phyloP scores from a whole-genome alignment of 2,888 invertebrate species.

The Melinopterus prodromus region DNA sequence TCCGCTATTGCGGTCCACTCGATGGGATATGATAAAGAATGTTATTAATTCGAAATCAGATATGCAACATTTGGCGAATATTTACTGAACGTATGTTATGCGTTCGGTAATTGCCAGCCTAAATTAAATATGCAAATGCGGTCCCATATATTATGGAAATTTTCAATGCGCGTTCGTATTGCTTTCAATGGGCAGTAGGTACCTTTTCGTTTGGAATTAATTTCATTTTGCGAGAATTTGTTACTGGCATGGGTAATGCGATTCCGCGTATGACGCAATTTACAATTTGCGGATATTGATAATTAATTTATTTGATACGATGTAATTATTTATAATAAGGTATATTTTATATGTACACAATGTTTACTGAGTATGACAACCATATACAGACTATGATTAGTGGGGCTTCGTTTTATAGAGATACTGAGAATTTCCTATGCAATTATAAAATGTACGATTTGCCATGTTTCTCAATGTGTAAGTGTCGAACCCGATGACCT shows the following conservation, averaged over 20 bases:
- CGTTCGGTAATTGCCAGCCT: constrained; percentile 18
- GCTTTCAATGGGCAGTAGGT: constrained; percentile 6
- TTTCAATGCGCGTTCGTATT: constrained; percentile 7
- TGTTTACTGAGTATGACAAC: too few species aligned
- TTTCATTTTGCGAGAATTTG: constrained; percentile 5
- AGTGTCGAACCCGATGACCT: too few species aligned
- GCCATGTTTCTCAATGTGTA: too few species aligned
- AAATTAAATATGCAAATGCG: constrained; percentile 26
- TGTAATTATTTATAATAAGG: too few species aligned
- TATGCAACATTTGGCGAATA: constrained; percentile 25
- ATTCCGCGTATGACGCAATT: neutral
- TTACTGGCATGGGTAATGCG: neutral
- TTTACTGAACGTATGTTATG: constrained; percentile 24
- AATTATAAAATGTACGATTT: too few species aligned
- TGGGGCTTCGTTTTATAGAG: too few species aligned
- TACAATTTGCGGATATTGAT: neutral
- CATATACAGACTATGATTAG: too few species aligned
- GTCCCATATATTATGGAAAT: constrained; percentile 20
- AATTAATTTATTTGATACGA: neutral
- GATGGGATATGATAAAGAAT: constrained; percentile 15
- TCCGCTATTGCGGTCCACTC: constrained; percentile 7
- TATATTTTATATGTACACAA: too few species aligned
- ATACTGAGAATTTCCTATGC: too few species aligned
- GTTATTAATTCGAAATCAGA: constrained; percentile 27
- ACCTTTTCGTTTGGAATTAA: constrained; percentile 24